A percentile compares a stretch with the other conserved stretches of the same genome.
phyloP scores from a whole-genome alignment of 2,113 vertebrate genomes.

The Apus apus region DNA sequence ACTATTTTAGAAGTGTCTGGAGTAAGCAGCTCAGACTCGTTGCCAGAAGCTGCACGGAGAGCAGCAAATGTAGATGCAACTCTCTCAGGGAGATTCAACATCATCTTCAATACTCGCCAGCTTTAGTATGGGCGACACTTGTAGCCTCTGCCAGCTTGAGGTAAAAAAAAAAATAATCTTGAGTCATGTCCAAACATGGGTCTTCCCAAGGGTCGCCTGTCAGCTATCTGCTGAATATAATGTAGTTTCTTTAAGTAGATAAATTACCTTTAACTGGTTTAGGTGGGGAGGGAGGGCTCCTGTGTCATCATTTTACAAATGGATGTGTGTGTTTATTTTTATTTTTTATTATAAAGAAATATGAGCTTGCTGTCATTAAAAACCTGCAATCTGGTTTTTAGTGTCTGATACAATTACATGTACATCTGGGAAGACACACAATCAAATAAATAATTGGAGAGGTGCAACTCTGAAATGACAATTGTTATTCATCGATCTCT shows the following conservation, averaged over 20 bases:
- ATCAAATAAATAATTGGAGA: conserved; percentile 88
- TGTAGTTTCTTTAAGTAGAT: conserved; percentile 34
- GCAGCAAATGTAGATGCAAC: conserved; percentile 31
- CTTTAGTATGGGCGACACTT: conserved; percentile 32
- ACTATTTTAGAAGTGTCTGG: not conserved
- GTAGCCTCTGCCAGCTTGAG: conserved; percentile 44
- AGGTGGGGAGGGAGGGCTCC: not conserved
- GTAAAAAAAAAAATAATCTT: conserved; percentile 1
- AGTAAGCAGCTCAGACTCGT: conserved; percentile 16
- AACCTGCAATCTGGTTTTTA: conserved; percentile 80
- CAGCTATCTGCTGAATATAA: conserved; percentile 47
- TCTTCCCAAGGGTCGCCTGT: conserved; percentile 53
- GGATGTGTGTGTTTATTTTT: conserved; percentile 30
- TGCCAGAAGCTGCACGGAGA: conserved; percentile 39
- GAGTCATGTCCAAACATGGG: conserved; percentile 42
- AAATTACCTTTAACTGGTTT: conserved; percentile 51
- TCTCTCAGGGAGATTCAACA: conserved; percentile 1
- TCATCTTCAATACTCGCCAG: not conserved
- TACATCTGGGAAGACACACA: conserved; percentile 81
- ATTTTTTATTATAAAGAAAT: conserved; percentile 73
- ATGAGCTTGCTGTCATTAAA: conserved; percentile 80
- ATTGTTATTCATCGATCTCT: conserved; percentile 85
- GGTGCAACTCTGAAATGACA: conserved; percentile 78
- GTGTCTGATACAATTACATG: conserved; percentile 87
- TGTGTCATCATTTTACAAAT: conserved; percentile 60